These are phyloP conservation scores for Galagoides demidoff DNA, from an alignment of 2,797 vertebrate genomes.

Conservation along the genomic window DNA sequence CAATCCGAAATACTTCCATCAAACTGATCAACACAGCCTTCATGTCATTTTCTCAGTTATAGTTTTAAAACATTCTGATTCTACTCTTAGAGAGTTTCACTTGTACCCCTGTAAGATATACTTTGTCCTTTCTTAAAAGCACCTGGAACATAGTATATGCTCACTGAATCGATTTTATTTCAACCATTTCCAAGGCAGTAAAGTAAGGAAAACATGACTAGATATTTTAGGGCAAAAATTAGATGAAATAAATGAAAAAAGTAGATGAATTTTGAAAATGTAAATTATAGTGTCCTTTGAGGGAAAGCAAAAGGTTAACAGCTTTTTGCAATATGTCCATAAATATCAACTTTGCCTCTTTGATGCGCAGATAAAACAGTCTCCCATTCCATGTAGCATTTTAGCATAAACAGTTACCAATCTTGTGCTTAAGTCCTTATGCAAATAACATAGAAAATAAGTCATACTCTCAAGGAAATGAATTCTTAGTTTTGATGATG, in stretches of 20 bases:
- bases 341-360: slow-evolving; percentile 41
- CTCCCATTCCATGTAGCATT: slow-evolving; percentile 50
- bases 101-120: too few species aligned
- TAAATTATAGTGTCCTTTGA: slow-evolving; percentile 47
- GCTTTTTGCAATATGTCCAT: slow-evolving; percentile 44
- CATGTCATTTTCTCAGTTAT: too few species aligned
- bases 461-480: slow-evolving; percentile 63
- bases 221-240: slow-evolving; percentile 28
- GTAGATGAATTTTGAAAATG: slow-evolving; percentile 34
- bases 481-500: slow-evolving; percentile 75
- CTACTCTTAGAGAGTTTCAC: too few species aligned
- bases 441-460: slow-evolving; percentile 73
- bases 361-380: slow-evolving; percentile 41
- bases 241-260: neutral
- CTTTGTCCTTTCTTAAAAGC: neutral
- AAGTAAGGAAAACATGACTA: slow-evolving; percentile 31
- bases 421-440: slow-evolving; percentile 70
- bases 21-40: too few species aligned
- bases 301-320: slow-evolving; percentile 49
- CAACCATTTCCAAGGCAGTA: neutral
- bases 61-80: too few species aligned
- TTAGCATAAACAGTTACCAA: slow-evolving; percentile 69
- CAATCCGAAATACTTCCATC: too few species aligned
- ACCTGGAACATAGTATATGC: slow-evolving; percentile 3
- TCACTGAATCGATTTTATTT: slow-evolving; percentile 54